phyloP scores from a whole-genome alignment of 2,113 vertebrate genomes.

The Nymphicus hollandicus region DNA sequence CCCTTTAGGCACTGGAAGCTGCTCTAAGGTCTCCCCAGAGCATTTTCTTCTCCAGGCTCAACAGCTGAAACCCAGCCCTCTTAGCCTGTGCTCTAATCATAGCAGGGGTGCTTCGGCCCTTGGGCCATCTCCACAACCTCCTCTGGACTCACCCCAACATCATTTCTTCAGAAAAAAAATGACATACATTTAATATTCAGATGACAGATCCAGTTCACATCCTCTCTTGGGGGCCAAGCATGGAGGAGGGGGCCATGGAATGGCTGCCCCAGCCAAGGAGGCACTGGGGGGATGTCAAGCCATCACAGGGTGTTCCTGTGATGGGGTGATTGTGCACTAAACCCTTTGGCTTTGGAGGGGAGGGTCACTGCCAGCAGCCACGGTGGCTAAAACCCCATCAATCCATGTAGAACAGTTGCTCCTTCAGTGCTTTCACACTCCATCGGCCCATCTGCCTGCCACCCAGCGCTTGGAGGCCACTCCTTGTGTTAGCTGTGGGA shows the following conservation, averaged over 20 bases:
- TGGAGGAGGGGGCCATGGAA: background rate
- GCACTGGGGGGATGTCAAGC: background rate
- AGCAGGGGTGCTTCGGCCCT: background rate
- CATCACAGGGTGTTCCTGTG: background rate
- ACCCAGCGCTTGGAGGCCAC: fast-evolving
- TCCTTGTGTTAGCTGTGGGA: background rate
- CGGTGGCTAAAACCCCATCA: background rate
- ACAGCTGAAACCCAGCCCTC: background rate
- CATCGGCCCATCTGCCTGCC: background rate
- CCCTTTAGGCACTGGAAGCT: background rate
- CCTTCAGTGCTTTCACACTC: background rate
- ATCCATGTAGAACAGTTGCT: background rate
- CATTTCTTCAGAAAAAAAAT: background rate
- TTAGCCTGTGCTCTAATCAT: background rate
- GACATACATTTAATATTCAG: background rate
- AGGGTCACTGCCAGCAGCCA: background rate
- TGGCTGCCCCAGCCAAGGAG: background rate
- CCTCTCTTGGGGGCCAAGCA: background rate
- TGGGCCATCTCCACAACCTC: background rate
- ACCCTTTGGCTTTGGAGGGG: background rate
- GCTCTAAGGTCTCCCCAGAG: background rate
- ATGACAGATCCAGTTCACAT: background rate
- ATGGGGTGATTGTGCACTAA: background rate
- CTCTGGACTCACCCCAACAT: background rate
- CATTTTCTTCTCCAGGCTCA: background rate